Evolutionary conservation across 1,140 invertebrate species (phyloP).

Genomic region (Ladona fulva): DNA sequence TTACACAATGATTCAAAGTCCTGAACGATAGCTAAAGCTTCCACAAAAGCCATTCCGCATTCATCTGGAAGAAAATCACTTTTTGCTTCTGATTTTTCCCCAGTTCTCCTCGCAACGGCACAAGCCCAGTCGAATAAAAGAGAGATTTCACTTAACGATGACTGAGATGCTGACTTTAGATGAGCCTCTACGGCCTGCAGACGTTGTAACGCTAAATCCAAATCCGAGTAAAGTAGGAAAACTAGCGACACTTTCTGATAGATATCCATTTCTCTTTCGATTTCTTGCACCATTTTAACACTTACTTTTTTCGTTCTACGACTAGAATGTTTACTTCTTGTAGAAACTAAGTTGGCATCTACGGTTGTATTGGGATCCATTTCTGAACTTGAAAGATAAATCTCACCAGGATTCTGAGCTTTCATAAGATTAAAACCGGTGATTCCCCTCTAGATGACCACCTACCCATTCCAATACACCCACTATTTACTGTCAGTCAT

Average conservation of each 20-base stretch:
- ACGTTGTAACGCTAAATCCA: neutral
- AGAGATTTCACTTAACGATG: neutral
- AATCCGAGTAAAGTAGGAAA: neutral
- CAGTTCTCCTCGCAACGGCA: neutral
- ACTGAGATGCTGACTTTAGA: neutral
- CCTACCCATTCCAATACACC: no score
- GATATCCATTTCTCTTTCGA: neutral
- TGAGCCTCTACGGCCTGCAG: neutral
- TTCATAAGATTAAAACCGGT: no score
- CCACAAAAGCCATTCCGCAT: neutral
- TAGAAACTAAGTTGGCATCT: no score
- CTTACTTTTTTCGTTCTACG: neutral
- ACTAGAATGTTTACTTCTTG: no score
- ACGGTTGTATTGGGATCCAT: no score
- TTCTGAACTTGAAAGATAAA: no score
- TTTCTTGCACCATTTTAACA: neutral
- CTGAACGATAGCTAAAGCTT: slow-evolving; percentile 18
- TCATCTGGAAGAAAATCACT: neutral
- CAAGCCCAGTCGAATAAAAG: neutral
- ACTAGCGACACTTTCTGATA: neutral
- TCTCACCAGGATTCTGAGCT: no score
- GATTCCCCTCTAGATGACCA: no score
- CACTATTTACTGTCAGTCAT: no score
- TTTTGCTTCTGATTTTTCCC: neutral
- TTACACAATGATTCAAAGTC: neutral